Evolutionary conservation across 2,888 invertebrate species (phyloP), one percentile per base, ranked within the genome.

Genomic region (Antitype chi): DNA sequence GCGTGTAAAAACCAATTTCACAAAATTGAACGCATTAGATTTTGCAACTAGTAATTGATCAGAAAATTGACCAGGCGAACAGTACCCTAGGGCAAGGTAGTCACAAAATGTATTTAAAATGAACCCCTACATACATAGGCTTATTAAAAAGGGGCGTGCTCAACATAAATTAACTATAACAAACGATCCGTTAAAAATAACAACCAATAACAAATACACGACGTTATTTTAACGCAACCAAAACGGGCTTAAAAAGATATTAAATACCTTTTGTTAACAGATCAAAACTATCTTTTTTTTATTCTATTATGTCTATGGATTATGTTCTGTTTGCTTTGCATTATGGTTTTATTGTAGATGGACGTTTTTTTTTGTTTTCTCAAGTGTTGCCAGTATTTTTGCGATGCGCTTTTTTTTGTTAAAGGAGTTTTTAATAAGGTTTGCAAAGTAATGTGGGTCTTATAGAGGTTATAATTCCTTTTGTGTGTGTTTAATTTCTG

Each of bases 241-340:
- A 86, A 87, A 49, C 64, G 67, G 17, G 73, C 70, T 81, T 85
- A 82, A 78, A 86, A 85, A 81, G 80, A 82, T 81, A 76, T 76
- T 80, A 80, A 84, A 80, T 49, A 77, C 80, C 76, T 59, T 76
- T 90, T 90, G 89, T 84, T 60, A 71, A 7, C 75, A 82, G 90
- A 90, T 90, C 86, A 89, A 89, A 90, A 90, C 90, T 90, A 89
- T 87, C 89, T 79, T 87, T 90, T 90, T 82, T 79, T 82, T 76
- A 55, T 47, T 82, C 74, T 90, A 85, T 90, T 88, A 84, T 90
- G 85, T 88, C 88, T 85, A 62, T 72, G 90, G 90, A 88, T 90
- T 90, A 85, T 8, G 72, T 38, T 74, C 55, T 87, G 81, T 85
- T 85, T 80, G 88, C 82, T 74, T 87, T 86, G 85, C 87, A 85